These are phyloP conservation scores for Bradynema listronoti DNA, from an alignment of 1,140 invertebrate genomes.

Conservation along the genomic window DNA sequence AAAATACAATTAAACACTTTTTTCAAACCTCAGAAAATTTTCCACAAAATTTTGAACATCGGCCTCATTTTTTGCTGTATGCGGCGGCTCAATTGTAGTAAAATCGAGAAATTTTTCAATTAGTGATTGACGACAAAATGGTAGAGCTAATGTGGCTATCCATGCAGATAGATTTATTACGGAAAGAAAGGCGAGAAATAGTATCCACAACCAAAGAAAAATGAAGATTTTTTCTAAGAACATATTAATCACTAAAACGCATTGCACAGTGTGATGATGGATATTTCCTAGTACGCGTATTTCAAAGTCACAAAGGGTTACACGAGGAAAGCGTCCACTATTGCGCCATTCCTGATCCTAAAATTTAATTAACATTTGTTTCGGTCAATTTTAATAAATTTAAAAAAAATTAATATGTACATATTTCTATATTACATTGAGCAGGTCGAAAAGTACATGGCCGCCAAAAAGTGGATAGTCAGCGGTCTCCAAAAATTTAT, in stretches of 20 bases:
- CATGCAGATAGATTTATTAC: constrained; percentile 50
- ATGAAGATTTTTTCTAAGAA: constrained; percentile 59
- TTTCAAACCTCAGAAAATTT: constrained; percentile 44
- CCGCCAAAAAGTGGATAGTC: constrained; percentile 62
- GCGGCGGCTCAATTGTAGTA: no score
- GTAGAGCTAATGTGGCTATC: constrained; percentile 47
- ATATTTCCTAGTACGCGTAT: constrained; percentile 59
- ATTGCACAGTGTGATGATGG: constrained; percentile 59
- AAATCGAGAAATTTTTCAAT: constrained; percentile 51
- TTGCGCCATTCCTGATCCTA: constrained; percentile 55
- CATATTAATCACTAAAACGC: constrained; percentile 44
- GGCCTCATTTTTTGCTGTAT: no score
- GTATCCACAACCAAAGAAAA: constrained; percentile 58
- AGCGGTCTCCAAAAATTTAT: constrained; percentile 60
- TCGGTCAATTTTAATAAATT: neutral
- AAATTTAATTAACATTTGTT: constrained; percentile 6
- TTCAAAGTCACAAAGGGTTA: constrained; percentile 58
- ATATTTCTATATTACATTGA: constrained; percentile 39
- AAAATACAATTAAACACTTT: no score
- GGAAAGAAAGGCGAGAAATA: constrained; percentile 48
- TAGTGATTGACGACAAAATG: constrained; percentile 48
- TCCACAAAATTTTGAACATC: constrained; percentile 24
- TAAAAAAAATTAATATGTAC: neutral
- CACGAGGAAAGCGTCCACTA: constrained; percentile 60
- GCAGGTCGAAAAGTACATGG: constrained; percentile 60